Percentiles rank a stretch among this genome's conserved stretches.
Conservation (phyloP, 2,888 invertebrate genomes). For the Loripinus fragilis region DNA sequence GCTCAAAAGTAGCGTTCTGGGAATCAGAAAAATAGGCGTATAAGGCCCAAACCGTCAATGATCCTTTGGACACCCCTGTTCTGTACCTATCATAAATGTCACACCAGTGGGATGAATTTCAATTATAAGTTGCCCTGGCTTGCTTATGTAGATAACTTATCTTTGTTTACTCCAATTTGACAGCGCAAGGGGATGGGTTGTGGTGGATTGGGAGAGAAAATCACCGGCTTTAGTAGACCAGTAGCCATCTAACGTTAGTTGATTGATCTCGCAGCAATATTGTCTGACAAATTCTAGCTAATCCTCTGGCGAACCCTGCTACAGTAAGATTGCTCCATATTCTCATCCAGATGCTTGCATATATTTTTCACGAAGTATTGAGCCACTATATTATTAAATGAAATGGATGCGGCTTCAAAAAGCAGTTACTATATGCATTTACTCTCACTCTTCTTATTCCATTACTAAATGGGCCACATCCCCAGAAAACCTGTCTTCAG, state of each 20-base stretch:
- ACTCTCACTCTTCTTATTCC: not conserved
- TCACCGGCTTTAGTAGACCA: not conserved
- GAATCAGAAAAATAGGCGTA: too few species aligned
- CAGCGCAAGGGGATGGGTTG: not conserved
- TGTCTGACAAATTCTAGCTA: constrained; percentile 1
- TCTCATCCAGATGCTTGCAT: not conserved
- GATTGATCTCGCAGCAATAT: not conserved
- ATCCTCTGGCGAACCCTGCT: not conserved
- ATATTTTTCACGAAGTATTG: not conserved
- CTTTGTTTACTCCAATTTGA: constrained; percentile 7
- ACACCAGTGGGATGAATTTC: not conserved
- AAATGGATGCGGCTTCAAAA: not conserved
- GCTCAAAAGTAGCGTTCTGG: too few species aligned
- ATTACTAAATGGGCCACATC: not conserved
- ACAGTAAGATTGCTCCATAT: not conserved
- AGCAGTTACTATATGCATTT: constrained; percentile 1
- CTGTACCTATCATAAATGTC: too few species aligned
- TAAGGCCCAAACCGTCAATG: too few species aligned
- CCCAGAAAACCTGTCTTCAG: too few species aligned
- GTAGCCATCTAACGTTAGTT: not conserved
- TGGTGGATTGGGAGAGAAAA: too few species aligned
- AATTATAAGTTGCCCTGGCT: constrained; percentile 1
- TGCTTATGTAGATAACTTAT: not conserved
- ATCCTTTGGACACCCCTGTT: too few species aligned
- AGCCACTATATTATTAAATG: not conserved